Base-by-base conservation (phyloP, 2,888 invertebrate genomes). In the Mythimna pallens region DNA sequence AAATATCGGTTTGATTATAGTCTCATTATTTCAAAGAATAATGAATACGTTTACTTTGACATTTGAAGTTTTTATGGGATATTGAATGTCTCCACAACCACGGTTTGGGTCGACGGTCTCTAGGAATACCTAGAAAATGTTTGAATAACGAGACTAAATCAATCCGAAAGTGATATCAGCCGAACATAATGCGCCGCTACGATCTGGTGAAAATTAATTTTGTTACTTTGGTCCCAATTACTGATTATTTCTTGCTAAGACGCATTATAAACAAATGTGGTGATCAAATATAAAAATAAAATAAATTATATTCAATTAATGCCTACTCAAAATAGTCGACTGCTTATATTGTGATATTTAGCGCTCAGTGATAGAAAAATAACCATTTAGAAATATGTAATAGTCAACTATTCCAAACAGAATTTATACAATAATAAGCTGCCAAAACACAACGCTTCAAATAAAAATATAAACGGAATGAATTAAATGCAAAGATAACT, bases 171-270 rank as follows among this genome's bases (percentile, higher is more conserved):
- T 65, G 58, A 67, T 54, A 68, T 64, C 65, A 70, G 55, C 63
- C 30, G 1, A 22, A 74, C 52, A 82, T 76, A 81, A 81, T 71
- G 71, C 77, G 71, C 58, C 40, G 58, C 75, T 81, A 71, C 47
- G n/a, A n/a, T 58, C 61, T 67, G 36, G 73, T 30, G 57, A 65
- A 76, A 84, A 75, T 66, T 65, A 86, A 76, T 85, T 87, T 89
- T 82, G 85, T 82, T 88, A 83, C 70, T 87, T 92, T 92, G 92
- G 92, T 92, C 92, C 92, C 92, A 89, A 91, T 86, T 81, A 76
- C 84, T 70, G 69, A 73, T 82, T 73, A 83, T 79, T 64, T 74
- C 17, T 69, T 50, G 62, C 76, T 47, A 62, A 70, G 81, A 83
- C 81, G 69, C 82, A 80, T 80, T 76, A 78, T 73, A 78, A 68